These are phyloP conservation scores for Stramonita haemastoma DNA, from an alignment of 2,888 invertebrate genomes.

Conservation along the genomic window DNA sequence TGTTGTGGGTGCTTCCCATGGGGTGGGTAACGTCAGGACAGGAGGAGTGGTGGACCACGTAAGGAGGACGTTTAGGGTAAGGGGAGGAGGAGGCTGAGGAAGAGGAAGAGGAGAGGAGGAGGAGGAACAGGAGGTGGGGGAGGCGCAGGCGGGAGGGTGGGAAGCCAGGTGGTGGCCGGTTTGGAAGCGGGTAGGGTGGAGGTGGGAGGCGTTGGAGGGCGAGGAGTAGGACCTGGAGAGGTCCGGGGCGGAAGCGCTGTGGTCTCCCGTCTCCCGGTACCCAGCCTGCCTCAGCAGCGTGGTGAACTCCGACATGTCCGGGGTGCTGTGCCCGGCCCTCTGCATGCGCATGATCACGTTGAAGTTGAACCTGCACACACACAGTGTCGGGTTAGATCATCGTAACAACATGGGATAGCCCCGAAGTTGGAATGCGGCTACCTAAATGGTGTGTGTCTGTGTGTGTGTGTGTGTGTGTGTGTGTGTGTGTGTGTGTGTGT, in stretches of 20 bases:
- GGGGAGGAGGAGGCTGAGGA: conserved; percentile 11
- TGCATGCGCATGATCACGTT: conserved; percentile 49
- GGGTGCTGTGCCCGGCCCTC: conserved; percentile 36
- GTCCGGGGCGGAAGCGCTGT: conserved; percentile 27
- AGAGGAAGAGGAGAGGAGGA: conserved; percentile 33
- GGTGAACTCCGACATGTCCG: conserved; percentile 45
- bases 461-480: too few relatives aligned
- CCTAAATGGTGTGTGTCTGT: too few relatives aligned
- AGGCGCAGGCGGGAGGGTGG: neutral
- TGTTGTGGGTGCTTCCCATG: neutral
- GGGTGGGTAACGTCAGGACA: conserved; percentile 4
- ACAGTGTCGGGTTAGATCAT: too few relatives aligned
- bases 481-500: too few relatives aligned
- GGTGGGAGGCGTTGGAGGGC: neutral
- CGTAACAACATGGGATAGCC: too few relatives aligned
- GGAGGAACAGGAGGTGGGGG: conserved; percentile 26
- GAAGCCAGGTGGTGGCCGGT: neutral
- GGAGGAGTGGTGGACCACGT: neutral
- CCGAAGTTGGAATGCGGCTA: too few relatives aligned
- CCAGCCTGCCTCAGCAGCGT: conserved; percentile 43
- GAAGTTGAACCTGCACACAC: conserved; percentile 45
- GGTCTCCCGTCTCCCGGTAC: neutral
- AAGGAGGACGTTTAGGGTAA: neutral
- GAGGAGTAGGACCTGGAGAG: conserved; percentile 32
- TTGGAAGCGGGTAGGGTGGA: conserved; percentile 18